Evolutionary conservation across 2,888 invertebrate species (phyloP), one percentile per base, ranked within the genome.

Genomic region (Lepidonotus clava): DNA sequence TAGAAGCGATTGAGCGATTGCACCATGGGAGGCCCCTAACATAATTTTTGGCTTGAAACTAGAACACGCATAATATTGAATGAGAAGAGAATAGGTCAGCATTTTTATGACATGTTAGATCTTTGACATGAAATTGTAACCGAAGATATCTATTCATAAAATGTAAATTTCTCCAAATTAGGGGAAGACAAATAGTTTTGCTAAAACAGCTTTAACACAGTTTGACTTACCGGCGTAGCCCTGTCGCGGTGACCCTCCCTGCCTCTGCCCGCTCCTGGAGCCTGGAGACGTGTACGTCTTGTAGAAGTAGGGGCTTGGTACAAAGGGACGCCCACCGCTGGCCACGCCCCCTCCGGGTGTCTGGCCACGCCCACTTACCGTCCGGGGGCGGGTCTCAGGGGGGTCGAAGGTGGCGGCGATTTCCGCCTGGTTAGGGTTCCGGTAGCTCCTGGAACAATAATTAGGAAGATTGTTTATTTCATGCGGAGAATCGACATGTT

Each of bases 231-330:
- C 76, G 18, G 11, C 28, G 24, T 6, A 76, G 6, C 38, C 36
- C 21, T 76, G 76, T 76, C 76, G 36, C 1, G 80, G 80, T 1
- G 71, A 71, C 5, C 71, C 38, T 1, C 18, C 71, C n/a, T 5
- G 5, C 5, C 56, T 8, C 56, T 56, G 56, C 14, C 56, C 56
- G 2, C 21, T 5, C 1, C 36, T 8, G 36, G 71, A 32, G 1
- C 1, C 46, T 0, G 51, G 4, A 18, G 83, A n/a, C 28, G 8
- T 51, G 83, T 83, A 5, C 11, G 11, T 34, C 36, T 56, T 83
- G 88, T 91, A 92, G 89, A 91, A 92, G 87, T 91, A 92, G 5
- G 91, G 92, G 87, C 90, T 90, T 38, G 91, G 91, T 18, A 92
- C 91, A 38, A 91, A 88, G 2, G 91, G 91, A 14, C 91, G 90